Evolutionary conservation across 2,797 vertebrate genomes (phyloP).

Genomic region (Epinephelus malabaricus): DNA sequence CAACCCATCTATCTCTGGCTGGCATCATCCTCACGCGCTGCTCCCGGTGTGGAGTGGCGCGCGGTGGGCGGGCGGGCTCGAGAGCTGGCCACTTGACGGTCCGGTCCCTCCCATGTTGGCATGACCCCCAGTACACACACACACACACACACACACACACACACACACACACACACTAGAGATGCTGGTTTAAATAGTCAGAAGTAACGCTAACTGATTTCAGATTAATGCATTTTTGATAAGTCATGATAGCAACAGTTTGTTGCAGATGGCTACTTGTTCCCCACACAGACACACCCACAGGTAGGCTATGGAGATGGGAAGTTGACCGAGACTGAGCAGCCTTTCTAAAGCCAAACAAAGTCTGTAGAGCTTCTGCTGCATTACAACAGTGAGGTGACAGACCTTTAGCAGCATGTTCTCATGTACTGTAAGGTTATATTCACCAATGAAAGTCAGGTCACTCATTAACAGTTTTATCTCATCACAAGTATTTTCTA

Average conservation of each 20-base stretch:
- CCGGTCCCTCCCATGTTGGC: slow-evolving; percentile 83
- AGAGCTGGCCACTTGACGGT: slow-evolving; percentile 79
- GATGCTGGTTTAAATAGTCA: slow-evolving; percentile 4
- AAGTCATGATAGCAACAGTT: slow-evolving; percentile 33
- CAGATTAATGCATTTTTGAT: slow-evolving; percentile 2
- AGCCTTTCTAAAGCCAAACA: neutral
- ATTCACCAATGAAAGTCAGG: slow-evolving; percentile 11
- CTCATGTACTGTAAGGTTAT: neutral
- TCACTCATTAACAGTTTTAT: slow-evolving; percentile 69
- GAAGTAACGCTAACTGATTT: slow-evolving; percentile 18
- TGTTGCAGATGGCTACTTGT: slow-evolving; percentile 1
- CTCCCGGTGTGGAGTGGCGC: slow-evolving; percentile 77
- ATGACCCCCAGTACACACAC: slow-evolving; percentile 66
- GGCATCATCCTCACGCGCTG: slow-evolving; percentile 77
- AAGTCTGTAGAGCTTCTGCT: no score
- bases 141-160: neutral
- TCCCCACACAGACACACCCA: neutral
- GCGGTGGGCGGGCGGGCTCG: slow-evolving; percentile 78
- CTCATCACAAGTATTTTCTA: slow-evolving; percentile 48
- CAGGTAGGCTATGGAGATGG: neutral
- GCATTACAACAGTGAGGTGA: neutral
- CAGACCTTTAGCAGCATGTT: neutral
- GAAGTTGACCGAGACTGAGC: neutral
- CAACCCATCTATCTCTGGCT: slow-evolving; percentile 63
- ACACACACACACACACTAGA: neutral